A percentile compares a stretch with the other conserved stretches of the same genome.
Conservation (phyloP, 2,888 invertebrate species). For the Cryptus viduatorius region DNA sequence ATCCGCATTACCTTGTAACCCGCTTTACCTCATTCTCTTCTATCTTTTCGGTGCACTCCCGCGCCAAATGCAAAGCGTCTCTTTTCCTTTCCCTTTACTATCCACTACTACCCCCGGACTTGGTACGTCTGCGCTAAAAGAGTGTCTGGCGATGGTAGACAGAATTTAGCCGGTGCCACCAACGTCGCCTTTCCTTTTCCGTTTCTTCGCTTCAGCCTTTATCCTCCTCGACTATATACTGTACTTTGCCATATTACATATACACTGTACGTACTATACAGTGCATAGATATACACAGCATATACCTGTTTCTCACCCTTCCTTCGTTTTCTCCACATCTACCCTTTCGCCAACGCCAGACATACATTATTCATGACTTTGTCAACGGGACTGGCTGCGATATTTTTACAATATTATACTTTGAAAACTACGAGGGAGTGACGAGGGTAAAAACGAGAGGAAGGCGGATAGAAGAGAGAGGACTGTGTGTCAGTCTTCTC, state of each 20-base stretch:
- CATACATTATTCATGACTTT: constrained; percentile 79
- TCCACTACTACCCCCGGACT: constrained; percentile 8
- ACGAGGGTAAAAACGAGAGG: constrained; percentile 66
- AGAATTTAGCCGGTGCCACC: constrained; percentile 49
- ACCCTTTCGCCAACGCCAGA: constrained; percentile 66
- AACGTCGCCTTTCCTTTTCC: constrained; percentile 49
- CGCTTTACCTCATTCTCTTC: constrained; percentile 1
- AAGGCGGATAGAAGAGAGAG: constrained; percentile 19
- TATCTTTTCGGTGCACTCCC: constrained; percentile 30
- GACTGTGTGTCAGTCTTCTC: constrained; percentile 37
- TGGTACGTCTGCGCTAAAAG: constrained; percentile 4
- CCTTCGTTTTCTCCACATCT: constrained; percentile 71
- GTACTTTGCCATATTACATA: constrained; percentile 35
- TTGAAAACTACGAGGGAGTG: constrained; percentile 66
- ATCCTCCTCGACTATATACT: constrained; percentile 47
- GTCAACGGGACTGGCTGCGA: constrained; percentile 75
- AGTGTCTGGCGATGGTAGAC: constrained; percentile 45
- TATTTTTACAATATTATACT: constrained; percentile 79
- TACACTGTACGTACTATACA: background rate
- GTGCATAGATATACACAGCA: constrained; percentile 15
- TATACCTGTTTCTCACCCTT: constrained; percentile 39
- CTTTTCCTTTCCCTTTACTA: background rate
- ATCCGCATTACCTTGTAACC: background rate
- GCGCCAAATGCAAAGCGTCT: constrained; percentile 42
- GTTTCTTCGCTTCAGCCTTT: constrained; percentile 44